Conservation (phyloP, 2,113 vertebrate genomes). For the Oncorhynchus mykiss region DNA sequence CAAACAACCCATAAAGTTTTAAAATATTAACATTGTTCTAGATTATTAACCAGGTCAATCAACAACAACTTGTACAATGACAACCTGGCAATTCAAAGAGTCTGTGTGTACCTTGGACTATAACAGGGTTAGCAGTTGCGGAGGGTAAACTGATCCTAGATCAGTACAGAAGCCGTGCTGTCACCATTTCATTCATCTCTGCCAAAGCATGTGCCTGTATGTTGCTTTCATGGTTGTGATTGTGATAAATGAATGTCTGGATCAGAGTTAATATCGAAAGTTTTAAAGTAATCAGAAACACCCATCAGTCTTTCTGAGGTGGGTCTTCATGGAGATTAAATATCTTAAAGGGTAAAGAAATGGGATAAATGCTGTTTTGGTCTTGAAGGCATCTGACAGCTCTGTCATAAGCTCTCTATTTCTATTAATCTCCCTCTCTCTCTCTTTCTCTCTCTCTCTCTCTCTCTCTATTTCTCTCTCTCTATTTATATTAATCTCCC, state of each 20-base stretch:
- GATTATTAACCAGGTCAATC: no score
- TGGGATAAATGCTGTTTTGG: slow-evolving; percentile 59
- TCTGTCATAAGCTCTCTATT: slow-evolving; percentile 50
- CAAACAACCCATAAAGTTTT: no score
- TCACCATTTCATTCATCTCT: background rate
- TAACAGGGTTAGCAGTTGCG: no score
- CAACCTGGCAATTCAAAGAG: no score
- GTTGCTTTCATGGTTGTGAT: slow-evolving; percentile 27
- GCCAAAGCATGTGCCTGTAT: background rate
- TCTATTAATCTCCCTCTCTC: slow-evolving; percentile 39
- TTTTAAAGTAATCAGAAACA: slow-evolving; percentile 64
- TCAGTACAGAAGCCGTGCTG: no score
- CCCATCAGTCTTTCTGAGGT: slow-evolving; percentile 58
- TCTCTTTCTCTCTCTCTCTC: slow-evolving; percentile 6
- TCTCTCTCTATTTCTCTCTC: slow-evolving; percentile 29
- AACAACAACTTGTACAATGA: no score
- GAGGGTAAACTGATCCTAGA: no score
- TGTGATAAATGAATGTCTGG: slow-evolving; percentile 51
- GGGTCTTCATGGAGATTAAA: slow-evolving; percentile 63
- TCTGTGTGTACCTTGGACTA: no score
- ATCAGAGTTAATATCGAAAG: slow-evolving; percentile 51
- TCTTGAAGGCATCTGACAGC: slow-evolving; percentile 64
- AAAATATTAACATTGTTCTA: no score
- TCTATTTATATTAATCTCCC: slow-evolving; percentile 38
- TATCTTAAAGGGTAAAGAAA: slow-evolving; percentile 54